Conservation (phyloP, 2,888 invertebrate genomes). For the Agrochola macilenta region DNA sequence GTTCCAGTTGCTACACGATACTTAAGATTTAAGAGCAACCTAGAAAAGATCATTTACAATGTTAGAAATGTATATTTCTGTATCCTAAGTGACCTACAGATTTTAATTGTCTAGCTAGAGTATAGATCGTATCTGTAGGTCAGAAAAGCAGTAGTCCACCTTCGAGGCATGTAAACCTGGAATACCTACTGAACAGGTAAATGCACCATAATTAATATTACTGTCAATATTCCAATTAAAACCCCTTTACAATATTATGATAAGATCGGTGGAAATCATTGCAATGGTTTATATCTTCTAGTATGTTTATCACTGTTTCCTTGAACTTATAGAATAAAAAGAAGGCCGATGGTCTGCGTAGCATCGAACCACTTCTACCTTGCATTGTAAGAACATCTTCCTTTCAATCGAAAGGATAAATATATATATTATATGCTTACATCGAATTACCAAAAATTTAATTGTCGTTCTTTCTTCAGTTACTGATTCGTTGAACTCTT, state of each 20-base stretch:
- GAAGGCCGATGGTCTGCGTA: not conserved
- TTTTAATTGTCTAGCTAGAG: slow-evolving; percentile 7
- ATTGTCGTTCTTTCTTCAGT: not conserved
- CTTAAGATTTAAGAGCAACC: not conserved
- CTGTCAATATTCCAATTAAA: slow-evolving; percentile 23
- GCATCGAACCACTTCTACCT: not conserved
- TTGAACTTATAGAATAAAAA: not conserved
- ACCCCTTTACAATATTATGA: slow-evolving; percentile 13
- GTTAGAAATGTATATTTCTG: slow-evolving; percentile 11
- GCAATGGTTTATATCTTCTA: not conserved
- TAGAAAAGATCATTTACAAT: slow-evolving; percentile 7
- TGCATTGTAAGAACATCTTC: not conserved
- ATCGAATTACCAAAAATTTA: not conserved
- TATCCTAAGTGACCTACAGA: slow-evolving; percentile 11
- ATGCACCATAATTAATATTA: slow-evolving; percentile 12
- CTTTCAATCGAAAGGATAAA: too few relatives aligned
- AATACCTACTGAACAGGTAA: slow-evolving; percentile 10
- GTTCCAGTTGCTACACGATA: not conserved
- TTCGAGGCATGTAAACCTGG: slow-evolving; percentile 13
- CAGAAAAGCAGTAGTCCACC: slow-evolving; percentile 35
- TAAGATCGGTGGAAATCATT: slow-evolving; percentile 21
- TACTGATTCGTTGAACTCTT: slow-evolving; percentile 34
- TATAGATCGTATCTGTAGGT: slow-evolving; percentile 30
- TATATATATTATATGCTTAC: too few relatives aligned
- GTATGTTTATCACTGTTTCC: not conserved